Conservation (phyloP, 1,140 invertebrate genomes). For the Armadillidium nasatum region DNA sequence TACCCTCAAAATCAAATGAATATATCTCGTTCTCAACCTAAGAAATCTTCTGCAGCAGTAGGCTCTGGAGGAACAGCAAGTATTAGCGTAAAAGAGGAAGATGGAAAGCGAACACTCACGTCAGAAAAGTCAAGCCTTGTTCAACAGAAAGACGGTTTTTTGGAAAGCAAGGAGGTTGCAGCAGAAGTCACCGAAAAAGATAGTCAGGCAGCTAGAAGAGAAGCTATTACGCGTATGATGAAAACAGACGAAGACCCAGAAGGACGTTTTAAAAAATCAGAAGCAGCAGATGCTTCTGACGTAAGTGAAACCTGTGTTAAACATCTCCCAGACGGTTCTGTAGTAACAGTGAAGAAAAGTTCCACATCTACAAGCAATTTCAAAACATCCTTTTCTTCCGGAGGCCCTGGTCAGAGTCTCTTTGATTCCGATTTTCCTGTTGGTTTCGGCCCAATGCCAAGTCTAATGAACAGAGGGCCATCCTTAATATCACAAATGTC, state of each 20-base stretch:
- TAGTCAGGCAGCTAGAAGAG: slow-evolving; percentile 37
- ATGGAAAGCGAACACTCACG: slow-evolving; percentile 36
- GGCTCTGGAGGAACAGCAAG: slow-evolving; percentile 36
- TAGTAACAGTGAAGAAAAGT: slow-evolving; percentile 41
- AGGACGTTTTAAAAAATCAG: slow-evolving; percentile 37
- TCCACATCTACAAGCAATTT: slow-evolving; percentile 35
- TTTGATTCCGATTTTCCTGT: slow-evolving; percentile 32
- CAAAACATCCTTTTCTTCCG: slow-evolving; percentile 30
- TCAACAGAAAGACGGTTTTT: slow-evolving; percentile 37
- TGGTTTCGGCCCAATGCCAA: slow-evolving; percentile 36
- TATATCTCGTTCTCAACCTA: background rate
- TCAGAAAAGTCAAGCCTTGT: slow-evolving; percentile 41
- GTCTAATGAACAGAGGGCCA: slow-evolving; percentile 36
- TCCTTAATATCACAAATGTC: slow-evolving; percentile 41
- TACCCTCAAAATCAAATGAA: slow-evolving; percentile 3
- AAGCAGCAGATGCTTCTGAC: slow-evolving; percentile 41
- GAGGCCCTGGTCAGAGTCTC: slow-evolving; percentile 19
- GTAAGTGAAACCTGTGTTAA: slow-evolving; percentile 41
- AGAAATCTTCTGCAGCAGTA: slow-evolving; percentile 16
- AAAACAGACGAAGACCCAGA: slow-evolving; percentile 39
- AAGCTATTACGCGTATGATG: slow-evolving; percentile 35
- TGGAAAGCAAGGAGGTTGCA: slow-evolving; percentile 35
- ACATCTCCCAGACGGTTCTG: slow-evolving; percentile 39
- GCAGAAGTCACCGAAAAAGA: slow-evolving; percentile 41
- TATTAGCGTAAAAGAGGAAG: slow-evolving; percentile 37